Base-by-base conservation (phyloP, 2,113 vertebrate genomes). In the Mionectes macconnelli region DNA sequence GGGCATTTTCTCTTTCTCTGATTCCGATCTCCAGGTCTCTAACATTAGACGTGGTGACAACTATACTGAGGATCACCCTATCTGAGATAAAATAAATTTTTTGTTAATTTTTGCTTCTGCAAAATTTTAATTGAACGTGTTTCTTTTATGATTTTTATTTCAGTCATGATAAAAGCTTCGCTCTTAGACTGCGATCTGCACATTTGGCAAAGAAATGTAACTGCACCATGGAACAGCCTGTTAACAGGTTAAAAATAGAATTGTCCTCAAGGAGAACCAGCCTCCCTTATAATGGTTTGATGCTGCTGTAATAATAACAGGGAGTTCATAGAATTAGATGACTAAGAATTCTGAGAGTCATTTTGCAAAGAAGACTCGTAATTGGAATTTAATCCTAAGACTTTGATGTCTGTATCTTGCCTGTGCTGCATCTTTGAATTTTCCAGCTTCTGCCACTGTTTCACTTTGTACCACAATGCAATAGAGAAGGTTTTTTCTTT, bases 381-480 rank as follows among this genome's bases (percentile, higher is more conserved):
- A 84, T 27, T 83, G 30, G 59, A 91, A 75, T 76, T 84, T 69
- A 82, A 53, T 82, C 37, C 39, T 59, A 73, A 66, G 9, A 69
- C 18, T 70, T 79, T 68, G 52, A 84, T 56, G 30, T 40, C 64
- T 78, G 9, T 84, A 52, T 89, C 56, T 83, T 83, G 23, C 56
- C 22, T 69, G 5, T 57, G 55, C 5, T 73, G 23, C 28, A 69
- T 24, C 62, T 85, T 76, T 76, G 67, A 90, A 69, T 93, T 85
- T 90, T 92, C 50, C 53, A 64, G 25, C 31, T 76, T 87, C 89
- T 89, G 77, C 68, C 57, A 75, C 20, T 82, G 53, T 72, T 37
- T 56, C 44, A 62, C 6, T 75, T 68, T 53, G 14, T 21, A 50
- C 57, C 8, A 56, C 25, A 42, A 62, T 0, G 1, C 74, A 64